These are phyloP conservation scores for Xiphophorus maculatus DNA, from an alignment of 2,113 vertebrate species.

Conservation along the genomic window DNA sequence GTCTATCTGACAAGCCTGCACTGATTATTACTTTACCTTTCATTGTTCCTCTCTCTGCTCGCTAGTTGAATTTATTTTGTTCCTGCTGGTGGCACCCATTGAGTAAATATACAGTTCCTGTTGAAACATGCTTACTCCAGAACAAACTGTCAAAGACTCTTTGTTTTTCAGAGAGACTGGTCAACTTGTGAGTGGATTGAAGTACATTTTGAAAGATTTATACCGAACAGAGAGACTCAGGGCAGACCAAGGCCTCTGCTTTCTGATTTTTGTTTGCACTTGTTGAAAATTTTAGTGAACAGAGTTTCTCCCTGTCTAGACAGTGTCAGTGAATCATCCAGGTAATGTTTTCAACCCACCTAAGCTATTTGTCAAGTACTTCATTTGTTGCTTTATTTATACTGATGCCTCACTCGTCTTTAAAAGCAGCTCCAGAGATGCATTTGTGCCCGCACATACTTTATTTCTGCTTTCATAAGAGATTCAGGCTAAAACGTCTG, in stretches of 20 bases:
- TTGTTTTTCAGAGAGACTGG: slow-evolving; percentile 36
- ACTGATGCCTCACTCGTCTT: slow-evolving; percentile 30
- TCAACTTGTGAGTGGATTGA: slow-evolving; percentile 37
- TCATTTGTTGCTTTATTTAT: slow-evolving; percentile 46
- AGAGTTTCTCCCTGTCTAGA: slow-evolving; percentile 56
- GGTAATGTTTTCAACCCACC: slow-evolving; percentile 50
- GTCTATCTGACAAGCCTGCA: slow-evolving; percentile 40
- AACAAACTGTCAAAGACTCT: slow-evolving; percentile 19
- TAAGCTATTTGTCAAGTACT: slow-evolving; percentile 44
- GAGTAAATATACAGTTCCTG: slow-evolving; percentile 23
- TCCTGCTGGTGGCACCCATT: slow-evolving; percentile 17
- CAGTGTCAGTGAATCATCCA: slow-evolving; percentile 47
- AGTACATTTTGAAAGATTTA: slow-evolving; percentile 45
- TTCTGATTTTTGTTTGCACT: background rate
- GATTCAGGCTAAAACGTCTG: slow-evolving; percentile 24
- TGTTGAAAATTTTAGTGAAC: slow-evolving; percentile 41
- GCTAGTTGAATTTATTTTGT: slow-evolving; percentile 31
- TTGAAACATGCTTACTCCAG: slow-evolving; percentile 17
- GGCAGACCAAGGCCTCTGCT: slow-evolving; percentile 8
- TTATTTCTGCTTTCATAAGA: slow-evolving; percentile 7
- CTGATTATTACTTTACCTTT: slow-evolving; percentile 64
- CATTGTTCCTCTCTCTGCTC: slow-evolving; percentile 23
- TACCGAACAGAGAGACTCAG: slow-evolving; percentile 14
- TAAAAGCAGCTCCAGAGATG: slow-evolving; percentile 17
- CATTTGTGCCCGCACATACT: background rate